Evolutionary conservation across 1,140 invertebrate species (phyloP), one percentile per base, ranked within the genome.

Genomic region (Trachymyrmex cornetzi): DNA sequence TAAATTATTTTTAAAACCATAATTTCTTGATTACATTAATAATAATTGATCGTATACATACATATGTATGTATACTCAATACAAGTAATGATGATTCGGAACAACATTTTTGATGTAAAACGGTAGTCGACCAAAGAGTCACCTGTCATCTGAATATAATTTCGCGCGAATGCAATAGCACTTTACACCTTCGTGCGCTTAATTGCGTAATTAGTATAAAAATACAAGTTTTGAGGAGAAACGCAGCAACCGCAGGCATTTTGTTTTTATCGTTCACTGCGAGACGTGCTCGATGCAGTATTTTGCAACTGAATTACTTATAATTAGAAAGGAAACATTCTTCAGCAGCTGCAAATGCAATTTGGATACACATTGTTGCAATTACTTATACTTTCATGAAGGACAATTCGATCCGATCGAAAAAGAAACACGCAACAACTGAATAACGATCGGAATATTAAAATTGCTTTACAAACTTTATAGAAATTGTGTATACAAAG

Each of bases 221-320:
- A 69, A 44, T 80, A 84, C 38, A 50, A 66, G 50, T 63, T 86
- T 88, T 64, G 22, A 72, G 34, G 30, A 9, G 48, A 71, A 57
- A 81, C 74, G 53, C 72, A 59, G 74, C 22, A n/a, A 53, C 48
- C 38, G 50, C 44, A 27, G 24, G 55, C 50, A 34, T 53, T 55
- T 66, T 80, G 61, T 85, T 88, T 88, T 88, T 85, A 67, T 67
- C 24, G 14, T 81, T 72, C 50, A 19, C 88, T 88, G 61, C 87
- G 44, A 88, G 84, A 80, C 34, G 24, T 30, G 14, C 34, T 63
- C 72, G 64, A 50, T n/a, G n/a, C 48, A 48, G 16, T 81, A 63
- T 80, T 66, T 74, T 79, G 77, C 77, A 79, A 72, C 16, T 34
- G 48, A 77, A 71, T 48, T 77, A 75, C 59, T 88, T 63, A 34